Evolutionary conservation across 2,888 invertebrate species (phyloP).

Genomic region (Metopia argyrocephala): DNA sequence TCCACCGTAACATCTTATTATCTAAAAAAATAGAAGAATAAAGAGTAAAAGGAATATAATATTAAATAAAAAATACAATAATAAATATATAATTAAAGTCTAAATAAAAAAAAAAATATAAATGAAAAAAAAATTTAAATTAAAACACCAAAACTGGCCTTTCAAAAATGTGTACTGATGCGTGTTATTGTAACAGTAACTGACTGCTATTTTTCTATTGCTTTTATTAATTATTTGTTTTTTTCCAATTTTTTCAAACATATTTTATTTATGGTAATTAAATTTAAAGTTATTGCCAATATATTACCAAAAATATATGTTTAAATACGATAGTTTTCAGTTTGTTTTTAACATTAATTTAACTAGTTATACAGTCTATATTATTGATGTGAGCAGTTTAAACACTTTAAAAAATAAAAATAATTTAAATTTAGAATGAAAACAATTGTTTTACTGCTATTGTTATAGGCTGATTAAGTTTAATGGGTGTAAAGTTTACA

Average conservation of each 20-base stretch:
- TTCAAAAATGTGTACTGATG: conserved; percentile 45
- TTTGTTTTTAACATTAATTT: conserved; percentile 21
- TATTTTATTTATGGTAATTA: neutral
- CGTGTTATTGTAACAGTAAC: conserved; percentile 13
- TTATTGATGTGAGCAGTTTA: neutral
- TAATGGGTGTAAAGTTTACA: no score
- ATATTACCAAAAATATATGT: conserved; percentile 11
- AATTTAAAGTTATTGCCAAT: neutral
- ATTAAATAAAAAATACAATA: no score
- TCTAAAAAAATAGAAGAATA: no score
- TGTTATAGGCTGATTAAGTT: no score
- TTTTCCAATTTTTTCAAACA: neutral
- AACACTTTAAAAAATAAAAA: conserved; percentile 14
- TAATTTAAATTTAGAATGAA: neutral
- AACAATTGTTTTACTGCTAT: no score
- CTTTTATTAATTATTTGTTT: neutral
- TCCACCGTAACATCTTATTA: no score
- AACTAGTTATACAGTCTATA: neutral
- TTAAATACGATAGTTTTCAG: conserved; percentile 8
- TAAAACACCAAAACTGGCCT: conserved; percentile 12
- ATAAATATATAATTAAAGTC: neutral
- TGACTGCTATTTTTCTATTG: neutral
- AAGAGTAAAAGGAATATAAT: no score
- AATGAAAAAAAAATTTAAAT: no score
- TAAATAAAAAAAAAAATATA: neutral